Conservation (phyloP, 2,888 invertebrate genomes). For the Phasia obesa region DNA sequence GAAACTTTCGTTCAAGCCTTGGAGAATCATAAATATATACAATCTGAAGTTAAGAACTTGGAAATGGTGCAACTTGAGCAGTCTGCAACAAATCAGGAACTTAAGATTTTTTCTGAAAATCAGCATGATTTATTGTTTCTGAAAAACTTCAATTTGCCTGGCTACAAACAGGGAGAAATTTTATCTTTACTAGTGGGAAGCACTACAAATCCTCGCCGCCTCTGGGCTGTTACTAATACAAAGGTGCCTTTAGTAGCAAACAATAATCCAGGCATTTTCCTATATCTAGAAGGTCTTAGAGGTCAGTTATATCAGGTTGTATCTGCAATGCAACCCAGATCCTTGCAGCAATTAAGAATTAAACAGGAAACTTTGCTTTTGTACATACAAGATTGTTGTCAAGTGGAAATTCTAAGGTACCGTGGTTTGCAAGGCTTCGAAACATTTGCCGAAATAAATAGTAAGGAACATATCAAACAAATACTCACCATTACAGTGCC, state of each 20-base stretch:
- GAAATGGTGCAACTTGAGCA: too few relatives aligned
- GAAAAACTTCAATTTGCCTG: constrained; percentile 47
- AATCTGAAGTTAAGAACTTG: neutral
- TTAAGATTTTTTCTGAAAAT: neutral
- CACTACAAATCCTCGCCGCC: constrained; percentile 71
- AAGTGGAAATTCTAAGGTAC: constrained; percentile 77
- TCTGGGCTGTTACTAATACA: constrained; percentile 80
- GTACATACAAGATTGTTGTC: constrained; percentile 82
- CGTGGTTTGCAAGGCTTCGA: constrained; percentile 81
- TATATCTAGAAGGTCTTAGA: constrained; percentile 82
- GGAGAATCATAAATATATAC: constrained; percentile 8
- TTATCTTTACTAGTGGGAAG: constrained; percentile 62
- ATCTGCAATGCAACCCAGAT: constrained; percentile 82
- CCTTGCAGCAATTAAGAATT: constrained; percentile 80
- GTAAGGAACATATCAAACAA: constrained; percentile 68
- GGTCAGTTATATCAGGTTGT: constrained; percentile 84
- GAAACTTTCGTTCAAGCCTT: constrained; percentile 33
- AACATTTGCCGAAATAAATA: constrained; percentile 75
- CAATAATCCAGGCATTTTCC: constrained; percentile 80
- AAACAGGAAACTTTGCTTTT: constrained; percentile 83
- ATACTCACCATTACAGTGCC: constrained; percentile 73
- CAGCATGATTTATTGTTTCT: constrained; percentile 10
- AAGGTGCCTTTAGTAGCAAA: constrained; percentile 13
- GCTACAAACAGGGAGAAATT: constrained; percentile 71
- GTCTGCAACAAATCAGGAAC: neutral